A percentile compares a stretch with the other conserved stretches of the same genome.
Conservation (phyloP, 2,888 invertebrate species). For the Nomada flava region DNA sequence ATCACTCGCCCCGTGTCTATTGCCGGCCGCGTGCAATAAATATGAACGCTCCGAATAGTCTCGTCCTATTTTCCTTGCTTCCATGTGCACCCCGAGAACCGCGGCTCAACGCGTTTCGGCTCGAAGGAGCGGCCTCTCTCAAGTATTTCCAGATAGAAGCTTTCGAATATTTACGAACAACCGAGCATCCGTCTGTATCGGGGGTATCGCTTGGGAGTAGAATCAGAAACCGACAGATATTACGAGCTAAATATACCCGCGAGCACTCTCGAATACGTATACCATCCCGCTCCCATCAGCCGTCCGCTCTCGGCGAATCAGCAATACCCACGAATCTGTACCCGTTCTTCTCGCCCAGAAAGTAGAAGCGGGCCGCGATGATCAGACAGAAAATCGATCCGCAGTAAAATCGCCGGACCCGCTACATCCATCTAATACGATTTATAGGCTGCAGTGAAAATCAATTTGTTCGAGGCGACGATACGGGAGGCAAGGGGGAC, state of each 20-base stretch:
- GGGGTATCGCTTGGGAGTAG: constrained; percentile 23
- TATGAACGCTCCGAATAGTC: not conserved
- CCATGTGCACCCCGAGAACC: not conserved
- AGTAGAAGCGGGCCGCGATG: not conserved
- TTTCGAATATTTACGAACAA: constrained; percentile 56
- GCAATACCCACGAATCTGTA: constrained; percentile 2
- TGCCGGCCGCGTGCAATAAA: not conserved
- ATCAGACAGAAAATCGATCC: constrained; percentile 11
- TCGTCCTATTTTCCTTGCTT: constrained; percentile 12
- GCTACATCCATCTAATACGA: not conserved
- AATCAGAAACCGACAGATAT: constrained; percentile 32
- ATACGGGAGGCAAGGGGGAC: no score
- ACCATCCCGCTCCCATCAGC: not conserved
- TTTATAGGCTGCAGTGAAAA: constrained; percentile 1
- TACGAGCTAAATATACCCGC: constrained; percentile 39
- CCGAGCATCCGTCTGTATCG: constrained; percentile 4
- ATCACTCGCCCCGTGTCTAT: no score
- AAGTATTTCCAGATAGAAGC: constrained; percentile 26
- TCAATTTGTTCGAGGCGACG: constrained; percentile 27
- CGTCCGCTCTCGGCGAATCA: no score
- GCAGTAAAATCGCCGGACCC: not conserved
- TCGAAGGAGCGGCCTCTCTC: constrained; percentile 16
- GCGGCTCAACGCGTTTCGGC: not conserved
- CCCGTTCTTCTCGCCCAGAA: not conserved
- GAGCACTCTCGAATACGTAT: not conserved